These are phyloP conservation scores for Sycobia sp. DNA, from an alignment of 1,140 invertebrate species.

Conservation along the genomic window DNA sequence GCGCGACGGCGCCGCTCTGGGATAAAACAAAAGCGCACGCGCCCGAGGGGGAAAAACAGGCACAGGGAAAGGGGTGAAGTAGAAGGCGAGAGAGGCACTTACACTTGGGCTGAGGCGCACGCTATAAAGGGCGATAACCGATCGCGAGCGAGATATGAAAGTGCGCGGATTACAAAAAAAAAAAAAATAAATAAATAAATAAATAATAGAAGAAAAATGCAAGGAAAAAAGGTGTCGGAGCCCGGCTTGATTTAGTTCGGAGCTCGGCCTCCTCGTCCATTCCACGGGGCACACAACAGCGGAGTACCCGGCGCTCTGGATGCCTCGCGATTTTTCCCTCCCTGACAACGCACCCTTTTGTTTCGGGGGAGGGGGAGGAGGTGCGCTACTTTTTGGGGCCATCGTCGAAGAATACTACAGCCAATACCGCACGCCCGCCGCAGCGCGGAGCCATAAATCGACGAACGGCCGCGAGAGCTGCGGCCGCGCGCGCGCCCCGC, in stretches of 20 bases:
- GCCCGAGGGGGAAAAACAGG: background rate
- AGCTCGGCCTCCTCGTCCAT: background rate
- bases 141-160: background rate
- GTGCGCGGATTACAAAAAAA: background rate
- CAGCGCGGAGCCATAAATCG: too few relatives aligned
- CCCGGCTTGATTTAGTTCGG: conserved; percentile 6
- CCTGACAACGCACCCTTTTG: too few relatives aligned
- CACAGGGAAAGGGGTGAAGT: background rate
- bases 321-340: too few relatives aligned
- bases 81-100: conserved; percentile 4
- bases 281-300: too few relatives aligned
- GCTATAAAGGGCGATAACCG: background rate
- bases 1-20: conserved; percentile 34
- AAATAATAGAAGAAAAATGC: too few relatives aligned
- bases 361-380: too few relatives aligned
- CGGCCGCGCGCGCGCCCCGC: too few relatives aligned
- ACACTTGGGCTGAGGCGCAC: background rate
- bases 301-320: too few relatives aligned
- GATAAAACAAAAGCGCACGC: conserved; percentile 38
- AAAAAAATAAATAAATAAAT: background rate
- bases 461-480: too few relatives aligned
- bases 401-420: too few relatives aligned
- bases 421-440: too few relatives aligned
- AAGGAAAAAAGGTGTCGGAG: conserved; percentile 29
- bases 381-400: too few relatives aligned